These are phyloP conservation scores for Papilio elwesi DNA, from an alignment of 2,888 invertebrate genomes.

Conservation along the genomic window DNA sequence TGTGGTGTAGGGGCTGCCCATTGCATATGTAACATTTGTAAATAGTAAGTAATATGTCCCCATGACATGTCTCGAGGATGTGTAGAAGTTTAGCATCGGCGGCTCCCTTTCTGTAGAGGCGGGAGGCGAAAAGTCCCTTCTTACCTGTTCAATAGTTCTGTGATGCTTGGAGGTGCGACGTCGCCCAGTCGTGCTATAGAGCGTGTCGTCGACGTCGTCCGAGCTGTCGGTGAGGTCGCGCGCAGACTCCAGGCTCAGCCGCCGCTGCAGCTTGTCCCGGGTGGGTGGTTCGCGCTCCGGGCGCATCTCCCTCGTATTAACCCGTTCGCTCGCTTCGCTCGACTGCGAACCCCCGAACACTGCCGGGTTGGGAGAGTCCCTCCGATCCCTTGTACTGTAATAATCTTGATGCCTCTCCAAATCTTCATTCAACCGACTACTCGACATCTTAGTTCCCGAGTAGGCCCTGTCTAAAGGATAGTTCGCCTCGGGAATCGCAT, in stretches of 20 bases:
- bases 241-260: conserved; percentile 89
- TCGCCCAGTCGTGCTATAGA: conserved; percentile 84
- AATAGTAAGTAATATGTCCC: no score
- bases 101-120: no score
- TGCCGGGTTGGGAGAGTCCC: conserved; percentile 68
- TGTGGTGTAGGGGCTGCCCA: no score
- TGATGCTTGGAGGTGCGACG: conserved; percentile 83
- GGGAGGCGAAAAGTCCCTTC: no score
- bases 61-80: no score
- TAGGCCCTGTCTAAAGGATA: conserved; percentile 78
- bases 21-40: no score
- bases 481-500: conserved; percentile 71
- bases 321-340: conserved; percentile 71
- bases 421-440: conserved; percentile 77
- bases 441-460: conserved; percentile 77
- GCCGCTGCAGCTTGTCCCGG: conserved; percentile 82
- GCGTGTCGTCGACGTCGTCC: conserved; percentile 85
- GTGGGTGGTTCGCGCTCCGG: conserved; percentile 57
- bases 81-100: no score
- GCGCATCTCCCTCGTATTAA: conserved; percentile 56
- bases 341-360: conserved; percentile 70
- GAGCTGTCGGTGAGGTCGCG: conserved; percentile 89
- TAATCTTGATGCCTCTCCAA: conserved; percentile 75
- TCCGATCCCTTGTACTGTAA: conserved; percentile 65
- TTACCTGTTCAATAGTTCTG: conserved; percentile 86